Conservation (phyloP, 1,140 invertebrate genomes). For the Muscidifurax raptorellus region DNA sequence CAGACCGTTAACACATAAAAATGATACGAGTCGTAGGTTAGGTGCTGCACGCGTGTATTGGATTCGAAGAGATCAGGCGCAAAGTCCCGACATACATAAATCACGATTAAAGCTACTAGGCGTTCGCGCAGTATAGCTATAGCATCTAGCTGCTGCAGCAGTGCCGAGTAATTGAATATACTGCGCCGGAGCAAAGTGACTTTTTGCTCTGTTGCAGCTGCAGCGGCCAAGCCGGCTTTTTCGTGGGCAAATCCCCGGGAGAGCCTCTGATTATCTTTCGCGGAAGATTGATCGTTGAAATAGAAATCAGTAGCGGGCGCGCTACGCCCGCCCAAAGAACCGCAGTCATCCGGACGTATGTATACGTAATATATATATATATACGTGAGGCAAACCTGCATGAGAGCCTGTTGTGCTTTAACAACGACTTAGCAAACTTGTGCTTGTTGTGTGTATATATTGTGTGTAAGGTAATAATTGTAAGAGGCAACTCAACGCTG, state of each 20-base stretch:
- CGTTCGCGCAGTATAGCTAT: neutral
- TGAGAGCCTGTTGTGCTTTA: no score
- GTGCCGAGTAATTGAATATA: constrained; percentile 41
- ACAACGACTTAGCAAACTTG: no score
- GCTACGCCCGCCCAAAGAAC: neutral
- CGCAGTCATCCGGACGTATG: neutral
- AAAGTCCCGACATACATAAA: constrained; percentile 29
- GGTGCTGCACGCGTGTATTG: neutral
- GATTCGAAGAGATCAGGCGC: constrained; percentile 14
- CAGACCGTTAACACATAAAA: neutral
- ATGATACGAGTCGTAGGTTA: neutral
- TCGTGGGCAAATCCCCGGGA: constrained; percentile 22
- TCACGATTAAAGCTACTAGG: constrained; percentile 33
- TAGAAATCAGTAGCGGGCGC: constrained; percentile 16
- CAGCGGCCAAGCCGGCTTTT: neutral
- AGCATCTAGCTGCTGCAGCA: neutral
- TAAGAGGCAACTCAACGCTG: no score
- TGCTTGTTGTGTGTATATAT: no score
- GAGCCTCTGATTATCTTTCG: constrained; percentile 40
- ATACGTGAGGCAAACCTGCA: no score
- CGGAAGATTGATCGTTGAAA: constrained; percentile 45
- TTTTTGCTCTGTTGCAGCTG: constrained; percentile 17
- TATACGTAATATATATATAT: neutral
- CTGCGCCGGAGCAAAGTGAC: constrained; percentile 33
- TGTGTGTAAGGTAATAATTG: no score